Percentiles rank a stretch among this genome's conserved stretches.
phyloP scores from a whole-genome alignment of 2,113 vertebrate species.

The Bufo bufo region DNA sequence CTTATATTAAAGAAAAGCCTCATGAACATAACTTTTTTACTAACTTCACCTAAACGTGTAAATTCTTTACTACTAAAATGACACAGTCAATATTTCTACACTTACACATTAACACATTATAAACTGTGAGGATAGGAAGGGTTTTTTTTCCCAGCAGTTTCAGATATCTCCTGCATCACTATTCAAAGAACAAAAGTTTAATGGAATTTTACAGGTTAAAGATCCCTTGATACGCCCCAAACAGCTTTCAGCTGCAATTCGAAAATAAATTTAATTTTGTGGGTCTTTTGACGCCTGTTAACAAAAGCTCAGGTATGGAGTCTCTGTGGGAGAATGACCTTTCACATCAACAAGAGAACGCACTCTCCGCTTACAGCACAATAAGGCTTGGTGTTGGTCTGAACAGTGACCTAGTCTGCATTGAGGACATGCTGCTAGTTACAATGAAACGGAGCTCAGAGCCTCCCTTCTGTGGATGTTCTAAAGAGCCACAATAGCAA shows the following conservation, averaged over 20 bases:
- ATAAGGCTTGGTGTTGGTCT: constrained; percentile 62
- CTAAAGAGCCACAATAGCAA: constrained; percentile 73
- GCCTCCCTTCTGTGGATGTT: constrained; percentile 62
- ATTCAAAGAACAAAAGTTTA: constrained; percentile 26
- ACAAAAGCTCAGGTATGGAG: constrained; percentile 71
- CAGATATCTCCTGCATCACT: not conserved
- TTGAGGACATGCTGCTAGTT: constrained; percentile 74
- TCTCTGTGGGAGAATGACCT: constrained; percentile 61
- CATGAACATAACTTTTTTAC: not conserved
- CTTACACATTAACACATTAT: not conserved
- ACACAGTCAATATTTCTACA: not conserved
- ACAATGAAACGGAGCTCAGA: constrained; percentile 71
- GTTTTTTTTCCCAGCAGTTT: not conserved
- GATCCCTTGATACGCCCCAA: constrained; percentile 57
- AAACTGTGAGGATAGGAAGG: not conserved
- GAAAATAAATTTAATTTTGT: constrained; percentile 67
- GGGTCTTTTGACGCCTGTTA: constrained; percentile 62
- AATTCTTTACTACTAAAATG: not conserved
- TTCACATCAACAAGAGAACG: constrained; percentile 59
- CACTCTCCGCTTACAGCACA: constrained; percentile 59
- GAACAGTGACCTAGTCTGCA: constrained; percentile 76
- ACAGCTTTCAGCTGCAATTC: constrained; percentile 47
- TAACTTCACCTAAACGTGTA: not conserved
- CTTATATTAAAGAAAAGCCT: not conserved
- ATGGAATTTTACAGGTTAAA: constrained; percentile 51